Base-by-base conservation (phyloP, 2,113 vertebrate genomes). In the Barnardius zonarius region DNA sequence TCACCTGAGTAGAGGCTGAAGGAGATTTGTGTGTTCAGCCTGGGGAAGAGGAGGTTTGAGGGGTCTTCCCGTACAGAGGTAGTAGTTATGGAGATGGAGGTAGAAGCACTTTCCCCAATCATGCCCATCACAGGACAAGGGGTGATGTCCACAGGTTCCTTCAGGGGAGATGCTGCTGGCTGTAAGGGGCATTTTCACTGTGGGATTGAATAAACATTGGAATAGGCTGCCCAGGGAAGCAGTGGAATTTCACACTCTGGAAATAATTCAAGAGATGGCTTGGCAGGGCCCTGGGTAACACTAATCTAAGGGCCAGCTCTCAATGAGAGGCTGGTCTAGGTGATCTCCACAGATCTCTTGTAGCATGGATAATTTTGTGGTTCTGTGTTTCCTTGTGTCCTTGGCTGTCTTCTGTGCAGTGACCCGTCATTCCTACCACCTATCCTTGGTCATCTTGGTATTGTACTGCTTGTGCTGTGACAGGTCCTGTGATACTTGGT, bases 151-250 rank as follows among this genome's bases (percentile, higher is more conserved):
- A 9, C 25, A 46, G 23, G 10, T 48, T 87, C 19, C n/a, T 78
- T 78, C 46, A 44, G 39, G 8, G 18, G 11, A 75, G 57, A 8
- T 79, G 17, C 9, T 44, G 5, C 28, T 89, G 66, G 11, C 16
- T 79, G 7, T 55, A 72, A 54, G 33, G 49, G 37, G 8, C 9
- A 17, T 82, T 70, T 83, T 67, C 54, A 25, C 1, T 3, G 1
- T 25, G 37, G 9, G 6, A 27, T 79, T 0, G 0, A 24, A 59
- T 44, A 62, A 62, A 61, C 30, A 12, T 11, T 79, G 43, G 19
- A 75, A 51, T 48, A 86, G 33, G 27, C 74, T 82, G 62, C 44
- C 48, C 16, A n/a, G 63, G 28, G 31, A 90, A 73, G 41, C n/a
- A 46, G 19, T 49, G 16, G 75, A 62, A 77, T 85, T 79, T 46